phyloP scores from a whole-genome alignment of 2,113 vertebrate species.

The Myocastor coypus region DNA sequence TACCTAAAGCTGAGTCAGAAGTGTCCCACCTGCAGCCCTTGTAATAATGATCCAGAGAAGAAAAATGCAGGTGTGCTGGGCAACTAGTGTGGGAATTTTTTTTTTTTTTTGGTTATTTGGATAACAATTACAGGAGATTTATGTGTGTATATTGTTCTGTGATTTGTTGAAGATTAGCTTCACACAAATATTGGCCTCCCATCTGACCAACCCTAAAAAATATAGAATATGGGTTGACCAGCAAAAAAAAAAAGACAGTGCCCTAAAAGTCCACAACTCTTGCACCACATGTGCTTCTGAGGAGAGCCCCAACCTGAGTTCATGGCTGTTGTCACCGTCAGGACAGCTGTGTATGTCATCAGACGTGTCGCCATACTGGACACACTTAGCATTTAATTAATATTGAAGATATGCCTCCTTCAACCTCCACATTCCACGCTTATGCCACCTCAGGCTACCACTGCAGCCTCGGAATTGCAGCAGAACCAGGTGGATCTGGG shows the following conservation, averaged over 20 bases:
- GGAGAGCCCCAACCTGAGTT: not conserved
- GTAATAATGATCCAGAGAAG: conserved; percentile 30
- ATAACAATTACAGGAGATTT: conserved; percentile 27
- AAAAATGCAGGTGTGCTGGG: not conserved
- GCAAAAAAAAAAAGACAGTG: too few species aligned
- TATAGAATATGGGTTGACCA: not conserved
- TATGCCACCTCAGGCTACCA: not conserved
- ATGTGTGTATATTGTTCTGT: conserved; percentile 22
- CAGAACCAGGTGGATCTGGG: not conserved
- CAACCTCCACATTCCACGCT: not conserved
- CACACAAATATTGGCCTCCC: not conserved
- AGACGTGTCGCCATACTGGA: not conserved
- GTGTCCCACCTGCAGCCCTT: conserved; percentile 19
- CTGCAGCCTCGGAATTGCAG: not conserved
- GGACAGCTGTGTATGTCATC: not conserved
- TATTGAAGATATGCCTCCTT: not conserved
- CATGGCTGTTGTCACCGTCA: not conserved
- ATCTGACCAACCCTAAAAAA: not conserved
- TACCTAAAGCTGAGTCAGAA: conserved; percentile 56
- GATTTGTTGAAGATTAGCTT: conserved; percentile 11
- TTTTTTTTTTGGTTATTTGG: conserved; percentile 50
- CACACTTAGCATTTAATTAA: not conserved
- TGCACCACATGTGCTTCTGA: not conserved
- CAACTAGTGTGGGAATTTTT: not conserved
- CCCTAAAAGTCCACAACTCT: not conserved